Conservation (phyloP, 2,797 vertebrate species). For the Lithobates sylvaticus region DNA sequence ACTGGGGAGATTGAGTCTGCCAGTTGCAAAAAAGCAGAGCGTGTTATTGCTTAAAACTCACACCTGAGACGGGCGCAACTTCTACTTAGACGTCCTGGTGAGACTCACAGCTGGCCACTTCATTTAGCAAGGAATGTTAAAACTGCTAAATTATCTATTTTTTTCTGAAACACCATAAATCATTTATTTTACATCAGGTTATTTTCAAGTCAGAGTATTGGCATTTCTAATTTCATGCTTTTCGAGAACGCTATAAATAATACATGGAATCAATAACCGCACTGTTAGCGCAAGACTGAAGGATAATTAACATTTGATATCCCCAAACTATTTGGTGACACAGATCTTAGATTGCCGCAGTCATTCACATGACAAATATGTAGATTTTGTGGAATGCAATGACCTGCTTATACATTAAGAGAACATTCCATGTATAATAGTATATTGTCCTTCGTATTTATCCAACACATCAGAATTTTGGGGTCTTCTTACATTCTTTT, state of each 20-base stretch:
- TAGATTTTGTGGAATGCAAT: not conserved
- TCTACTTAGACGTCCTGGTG: not conserved
- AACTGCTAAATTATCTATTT: constrained; percentile 17
- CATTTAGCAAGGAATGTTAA: constrained; percentile 10
- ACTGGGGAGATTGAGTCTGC: not conserved
- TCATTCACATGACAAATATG: not conserved
- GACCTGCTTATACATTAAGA: no score
- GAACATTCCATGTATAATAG: no score
- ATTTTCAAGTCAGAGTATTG: constrained; percentile 39
- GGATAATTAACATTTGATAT: constrained; percentile 6
- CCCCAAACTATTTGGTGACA: not conserved
- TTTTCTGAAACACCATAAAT: constrained; percentile 29
- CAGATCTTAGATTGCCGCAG: not conserved
- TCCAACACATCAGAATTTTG: no score
- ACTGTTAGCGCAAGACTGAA: constrained; percentile 5
- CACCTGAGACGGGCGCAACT: constrained; percentile 35
- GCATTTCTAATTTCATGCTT: constrained; percentile 19
- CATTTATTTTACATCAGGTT: constrained; percentile 44
- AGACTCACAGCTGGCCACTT: constrained; percentile 26
- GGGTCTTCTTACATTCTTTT: no score
- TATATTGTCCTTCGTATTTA: no score
- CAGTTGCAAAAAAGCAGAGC: constrained; percentile 25
- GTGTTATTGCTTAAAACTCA: constrained; percentile 19
- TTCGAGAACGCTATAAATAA: constrained; percentile 32
- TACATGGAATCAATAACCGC: constrained; percentile 42